Evolutionary conservation across 2,797 vertebrate genomes (phyloP), one percentile per base, ranked within the genome.

Genomic region (Myotis pilosus): DNA sequence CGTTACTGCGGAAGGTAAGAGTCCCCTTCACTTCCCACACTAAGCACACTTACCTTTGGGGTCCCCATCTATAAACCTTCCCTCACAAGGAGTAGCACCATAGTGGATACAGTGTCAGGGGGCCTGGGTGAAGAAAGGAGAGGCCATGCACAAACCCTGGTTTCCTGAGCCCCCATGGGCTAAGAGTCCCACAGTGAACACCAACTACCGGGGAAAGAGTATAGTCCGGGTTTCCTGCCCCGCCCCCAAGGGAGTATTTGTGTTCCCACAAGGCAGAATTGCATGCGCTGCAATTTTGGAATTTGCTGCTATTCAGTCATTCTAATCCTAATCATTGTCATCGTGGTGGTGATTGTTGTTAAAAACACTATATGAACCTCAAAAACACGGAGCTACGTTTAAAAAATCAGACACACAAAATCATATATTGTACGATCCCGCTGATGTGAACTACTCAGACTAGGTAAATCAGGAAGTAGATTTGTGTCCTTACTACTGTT

Each of bases 201-300:
- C 57, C 20, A 2, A 10, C 30, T 2, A 4, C 49, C 5, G 3
- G 1, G 6, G 0, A 8, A 60, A 92, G 47, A 69, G 13, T 1
- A 9, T 6, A 68, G 12, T n/a, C 12, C 16, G 30, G 4, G 9
- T n/a, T 12, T 0, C 30, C n/a, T 6, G 8, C 41, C 47, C 47
- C 47, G 0, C 47, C 1, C 17, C 7, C 5, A 0, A 0, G 0
- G 1, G n/a, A 69, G n/a, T 0, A 0, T 11, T 10, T 0, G 30
- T 3, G 0, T 28, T 15, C 15, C 25, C 0, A 3, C 60, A 4
- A n/a, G n/a, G n/a, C 23, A 0, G 7, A 10, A 20, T 7, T 4
- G 2, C 22, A 30, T 0, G 2, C 2, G 0, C 23, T 8, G 5
- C 38, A 20, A 22, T 4, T 20, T 20, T 6, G 7, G 4, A 16